A percentile compares a stretch with the other conserved stretches of the same genome.
Conservation (phyloP, 2,113 vertebrate genomes). For the Pseudonaja textilis region DNA sequence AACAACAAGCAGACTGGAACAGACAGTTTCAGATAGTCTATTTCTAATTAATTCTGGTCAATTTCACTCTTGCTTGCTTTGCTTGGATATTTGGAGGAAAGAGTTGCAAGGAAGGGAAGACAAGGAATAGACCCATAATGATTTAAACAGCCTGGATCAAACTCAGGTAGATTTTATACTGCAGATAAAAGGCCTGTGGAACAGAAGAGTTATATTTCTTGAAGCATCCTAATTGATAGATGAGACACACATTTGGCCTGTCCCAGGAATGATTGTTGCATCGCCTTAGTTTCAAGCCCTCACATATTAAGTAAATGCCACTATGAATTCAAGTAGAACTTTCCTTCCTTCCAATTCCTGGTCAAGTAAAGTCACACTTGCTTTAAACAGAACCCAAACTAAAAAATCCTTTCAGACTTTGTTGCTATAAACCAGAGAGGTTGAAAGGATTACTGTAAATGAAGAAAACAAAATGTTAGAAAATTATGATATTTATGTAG, state of each 20-base stretch:
- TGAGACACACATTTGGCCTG: background rate
- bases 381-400: background rate
- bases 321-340: background rate
- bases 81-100: background rate
- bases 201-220: background rate
- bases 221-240: background rate
- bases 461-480: too few relatives aligned
- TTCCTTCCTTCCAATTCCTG: background rate
- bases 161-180: background rate
- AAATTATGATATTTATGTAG: too few relatives aligned
- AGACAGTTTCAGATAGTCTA: background rate
- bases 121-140: background rate
- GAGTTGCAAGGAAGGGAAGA: background rate
- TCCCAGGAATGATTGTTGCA: background rate
- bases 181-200: background rate
- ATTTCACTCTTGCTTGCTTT: background rate
- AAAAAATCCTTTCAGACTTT: background rate
- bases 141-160: background rate
- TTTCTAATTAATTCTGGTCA: background rate
- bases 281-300: background rate
- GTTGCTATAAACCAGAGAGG: background rate
- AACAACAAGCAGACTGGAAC: background rate
- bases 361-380: background rate
- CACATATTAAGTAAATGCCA: background rate
- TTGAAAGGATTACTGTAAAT: background rate